Evolutionary conservation across 2,888 invertebrate species (phyloP).

Genomic region (Epirrita christyi): DNA sequence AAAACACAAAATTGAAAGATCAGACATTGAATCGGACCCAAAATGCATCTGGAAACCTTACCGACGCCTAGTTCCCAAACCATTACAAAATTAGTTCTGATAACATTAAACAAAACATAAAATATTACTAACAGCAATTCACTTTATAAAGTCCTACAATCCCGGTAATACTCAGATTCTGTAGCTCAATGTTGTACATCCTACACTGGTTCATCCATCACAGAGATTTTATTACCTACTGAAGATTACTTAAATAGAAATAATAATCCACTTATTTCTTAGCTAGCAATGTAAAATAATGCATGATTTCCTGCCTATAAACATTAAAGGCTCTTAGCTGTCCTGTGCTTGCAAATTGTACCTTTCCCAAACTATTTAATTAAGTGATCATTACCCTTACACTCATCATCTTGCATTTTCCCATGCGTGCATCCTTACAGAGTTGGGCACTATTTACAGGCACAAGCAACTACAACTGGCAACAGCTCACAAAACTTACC

Average conservation of each 20-base stretch:
- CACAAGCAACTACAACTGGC: slow-evolving; percentile 63
- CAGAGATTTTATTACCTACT: slow-evolving; percentile 78
- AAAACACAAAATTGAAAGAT: slow-evolving; percentile 82
- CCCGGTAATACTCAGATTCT: slow-evolving; percentile 79
- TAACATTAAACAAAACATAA: slow-evolving; percentile 81
- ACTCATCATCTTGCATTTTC: slow-evolving; percentile 78
- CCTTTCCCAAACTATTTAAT: slow-evolving; percentile 52
- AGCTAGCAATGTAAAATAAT: slow-evolving; percentile 74
- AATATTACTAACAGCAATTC: slow-evolving; percentile 81
- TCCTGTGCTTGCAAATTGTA: slow-evolving; percentile 75
- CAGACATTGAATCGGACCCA: slow-evolving; percentile 76
- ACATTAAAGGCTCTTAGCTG: slow-evolving; percentile 63
- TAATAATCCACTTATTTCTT: slow-evolving; percentile 65
- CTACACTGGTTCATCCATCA: slow-evolving; percentile 76
- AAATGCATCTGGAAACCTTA: slow-evolving; percentile 71
- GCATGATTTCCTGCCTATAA: slow-evolving; percentile 72
- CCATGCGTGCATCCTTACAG: slow-evolving; percentile 77
- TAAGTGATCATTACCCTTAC: slow-evolving; percentile 64
- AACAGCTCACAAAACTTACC: slow-evolving; percentile 53
- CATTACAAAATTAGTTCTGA: slow-evolving; percentile 78
- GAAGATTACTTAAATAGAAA: slow-evolving; percentile 75
- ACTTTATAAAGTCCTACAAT: slow-evolving; percentile 73
- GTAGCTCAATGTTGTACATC: slow-evolving; percentile 70
- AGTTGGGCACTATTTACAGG: slow-evolving; percentile 72
- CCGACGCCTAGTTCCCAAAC: slow-evolving; percentile 66